These are phyloP conservation scores for Phylloscopus collybita DNA, from an alignment of 2,797 vertebrate species.

Conservation along the genomic window DNA sequence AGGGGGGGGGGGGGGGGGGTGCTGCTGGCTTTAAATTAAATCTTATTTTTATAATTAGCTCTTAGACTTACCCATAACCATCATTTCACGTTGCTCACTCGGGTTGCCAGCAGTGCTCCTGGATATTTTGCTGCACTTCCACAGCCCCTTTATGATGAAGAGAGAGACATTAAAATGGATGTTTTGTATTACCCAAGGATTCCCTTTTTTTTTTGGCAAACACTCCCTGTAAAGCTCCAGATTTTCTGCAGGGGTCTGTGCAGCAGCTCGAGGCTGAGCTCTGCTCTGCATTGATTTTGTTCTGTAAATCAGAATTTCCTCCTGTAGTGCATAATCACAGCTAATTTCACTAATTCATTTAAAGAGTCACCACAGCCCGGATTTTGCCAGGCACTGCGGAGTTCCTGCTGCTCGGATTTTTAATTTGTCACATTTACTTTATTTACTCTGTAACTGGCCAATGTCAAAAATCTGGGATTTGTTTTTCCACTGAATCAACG, in stretches of 20 bases:
- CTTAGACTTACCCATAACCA: neutral
- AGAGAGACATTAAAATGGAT: neutral
- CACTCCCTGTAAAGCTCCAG: neutral
- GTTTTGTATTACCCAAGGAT: neutral
- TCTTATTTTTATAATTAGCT: conserved; percentile 19
- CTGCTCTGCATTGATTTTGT: neutral
- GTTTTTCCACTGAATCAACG: neutral
- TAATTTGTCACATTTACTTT: neutral
- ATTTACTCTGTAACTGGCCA: neutral
- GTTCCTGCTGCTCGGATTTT: neutral
- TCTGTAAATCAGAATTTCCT: neutral
- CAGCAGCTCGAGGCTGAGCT: neutral
- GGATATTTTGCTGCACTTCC: neutral
- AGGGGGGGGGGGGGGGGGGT: neutral
- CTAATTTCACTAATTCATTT: neutral
- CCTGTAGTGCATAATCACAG: neutral
- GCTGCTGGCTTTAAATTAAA: neutral
- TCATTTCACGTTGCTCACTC: neutral
- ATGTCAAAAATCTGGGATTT: neutral
- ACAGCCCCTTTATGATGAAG: neutral
- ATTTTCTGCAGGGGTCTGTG: neutral
- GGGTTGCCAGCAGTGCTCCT: neutral
- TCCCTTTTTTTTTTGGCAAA: neutral
- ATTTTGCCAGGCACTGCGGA: neutral
- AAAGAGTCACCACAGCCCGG: neutral